A percentile compares a stretch with the other conserved stretches of the same genome.
Evolutionary conservation across 1,140 invertebrate species (phyloP).

Genomic region (Latrodectus geometricus): DNA sequence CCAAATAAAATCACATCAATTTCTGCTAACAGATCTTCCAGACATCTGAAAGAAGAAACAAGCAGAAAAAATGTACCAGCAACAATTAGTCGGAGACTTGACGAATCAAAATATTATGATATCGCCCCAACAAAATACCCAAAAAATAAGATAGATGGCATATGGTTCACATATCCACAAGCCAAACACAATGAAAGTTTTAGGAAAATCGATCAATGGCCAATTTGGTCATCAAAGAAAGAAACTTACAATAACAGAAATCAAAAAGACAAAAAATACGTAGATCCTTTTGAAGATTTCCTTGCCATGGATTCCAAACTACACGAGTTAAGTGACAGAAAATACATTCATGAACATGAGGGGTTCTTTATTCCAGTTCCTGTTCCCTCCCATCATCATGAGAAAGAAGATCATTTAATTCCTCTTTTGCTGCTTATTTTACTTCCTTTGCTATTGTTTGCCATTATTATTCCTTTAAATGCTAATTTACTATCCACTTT

Average conservation of each 20-base stretch:
- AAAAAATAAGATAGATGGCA: neutral
- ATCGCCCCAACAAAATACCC: neutral
- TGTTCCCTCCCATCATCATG: conserved; percentile 37
- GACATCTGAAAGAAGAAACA: too few species aligned
- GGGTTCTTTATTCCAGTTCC: conserved; percentile 51
- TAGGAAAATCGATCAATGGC: conserved; percentile 36
- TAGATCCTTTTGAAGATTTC: conserved; percentile 45
- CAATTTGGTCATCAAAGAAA: conserved; percentile 38
- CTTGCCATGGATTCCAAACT: conserved; percentile 41
- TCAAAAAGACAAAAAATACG: conserved; percentile 11
- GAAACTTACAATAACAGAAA: conserved; percentile 42
- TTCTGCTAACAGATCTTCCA: too few species aligned
- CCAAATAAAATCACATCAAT: too few species aligned
- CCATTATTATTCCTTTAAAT: conserved; percentile 57
- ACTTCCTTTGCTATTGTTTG: conserved; percentile 50
- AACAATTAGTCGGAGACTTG: neutral
- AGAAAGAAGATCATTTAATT: conserved; percentile 49
- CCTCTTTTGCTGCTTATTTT: conserved; percentile 38
- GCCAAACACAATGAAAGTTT: conserved; percentile 23
- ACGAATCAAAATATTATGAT: conserved; percentile 9
- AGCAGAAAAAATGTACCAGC: too few species aligned
- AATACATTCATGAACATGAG: conserved; percentile 58
- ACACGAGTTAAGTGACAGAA: conserved; percentile 40
- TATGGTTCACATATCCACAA: conserved; percentile 12
- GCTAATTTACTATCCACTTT: conserved; percentile 51